Evolutionary conservation across 2,888 invertebrate species (phyloP).

Genomic region (Galerucella nymphaeae): DNA sequence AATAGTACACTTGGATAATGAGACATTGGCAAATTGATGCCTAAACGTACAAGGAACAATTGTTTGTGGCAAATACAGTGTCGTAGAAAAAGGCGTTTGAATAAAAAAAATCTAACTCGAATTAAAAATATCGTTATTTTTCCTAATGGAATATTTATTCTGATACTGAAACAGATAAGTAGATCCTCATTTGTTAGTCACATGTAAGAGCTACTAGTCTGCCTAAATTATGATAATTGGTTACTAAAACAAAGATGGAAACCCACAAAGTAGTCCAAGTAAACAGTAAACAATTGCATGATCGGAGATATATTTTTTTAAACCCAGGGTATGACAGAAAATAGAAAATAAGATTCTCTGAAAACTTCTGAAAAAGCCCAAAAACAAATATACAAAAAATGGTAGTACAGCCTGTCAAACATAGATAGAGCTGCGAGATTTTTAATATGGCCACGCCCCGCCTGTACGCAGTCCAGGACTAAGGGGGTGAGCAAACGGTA

Average conservation of each 20-base stretch:
- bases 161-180: too few relatives aligned
- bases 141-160: too few relatives aligned
- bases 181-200: background rate
- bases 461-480: too few relatives aligned
- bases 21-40: slow-evolving; percentile 40
- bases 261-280: background rate
- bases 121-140: too few relatives aligned
- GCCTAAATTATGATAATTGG: slow-evolving; percentile 13
- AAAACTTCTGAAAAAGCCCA: too few relatives aligned
- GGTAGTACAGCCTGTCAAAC: too few relatives aligned
- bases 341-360: background rate
- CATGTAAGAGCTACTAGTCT: background rate
- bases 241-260: background rate
- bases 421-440: too few relatives aligned
- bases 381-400: too few relatives aligned
- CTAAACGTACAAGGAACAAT: slow-evolving; percentile 31
- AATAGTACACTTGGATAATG: slow-evolving; percentile 38
- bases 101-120: too few relatives aligned
- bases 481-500: too few relatives aligned
- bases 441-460: too few relatives aligned
- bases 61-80: background rate
- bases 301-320: background rate
- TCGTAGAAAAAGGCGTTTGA: background rate
- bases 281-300: too few relatives aligned
- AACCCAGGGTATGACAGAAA: background rate